Base-by-base conservation (phyloP, 1,140 invertebrate genomes). In the Zeugodacus cucurbitae region DNA sequence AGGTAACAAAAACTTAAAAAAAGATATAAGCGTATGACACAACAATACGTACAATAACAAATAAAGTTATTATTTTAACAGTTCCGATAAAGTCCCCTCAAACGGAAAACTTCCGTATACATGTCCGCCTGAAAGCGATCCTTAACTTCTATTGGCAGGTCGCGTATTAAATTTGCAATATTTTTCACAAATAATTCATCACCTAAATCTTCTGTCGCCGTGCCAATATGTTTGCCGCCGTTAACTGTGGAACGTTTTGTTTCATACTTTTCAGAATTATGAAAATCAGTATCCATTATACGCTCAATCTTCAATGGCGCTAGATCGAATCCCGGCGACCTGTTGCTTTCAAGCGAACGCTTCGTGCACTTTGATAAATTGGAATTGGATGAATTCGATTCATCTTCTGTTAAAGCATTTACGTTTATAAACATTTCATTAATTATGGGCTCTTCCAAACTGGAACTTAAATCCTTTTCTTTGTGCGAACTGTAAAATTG, bases 151-250 rank as follows among this genome's bases (percentile, higher is more conserved):
- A 82, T 82, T 26, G 74, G 74, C 11, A 82, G 74, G 4, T 82
- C 74, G 4, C 74, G 74, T 29, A 82, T 82, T 29, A 82, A 82
- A 82, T 44, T 48, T 37, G 74, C 74, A 22, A 82, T 82, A 82
- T 82, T 82, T 34, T 82, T 82, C n/a, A 48, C 74, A 54, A 82
- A 82, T 29, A 82, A 82, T 48, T 82, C 74, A 22, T 82, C 74
- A 29, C 26, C 44, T 14, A 26, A 7, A 82, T 48, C 26, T n/a
- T 48, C 74, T 11, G 44, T 26, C 0, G 7, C n/a, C 4, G 20
- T n/a, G 10, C 20, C 22, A 10, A n/a, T 37, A 17, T 34, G 74
- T 26, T 34, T 82, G 48, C 29, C 17, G n/a, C n/a, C 8, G n/a
- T 44, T 44, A 29, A 7, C 8, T 26, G 22, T 54, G 0, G n/a